Conservation (phyloP, 1,140 invertebrate genomes). For the Holcopasites calliopsidis region DNA sequence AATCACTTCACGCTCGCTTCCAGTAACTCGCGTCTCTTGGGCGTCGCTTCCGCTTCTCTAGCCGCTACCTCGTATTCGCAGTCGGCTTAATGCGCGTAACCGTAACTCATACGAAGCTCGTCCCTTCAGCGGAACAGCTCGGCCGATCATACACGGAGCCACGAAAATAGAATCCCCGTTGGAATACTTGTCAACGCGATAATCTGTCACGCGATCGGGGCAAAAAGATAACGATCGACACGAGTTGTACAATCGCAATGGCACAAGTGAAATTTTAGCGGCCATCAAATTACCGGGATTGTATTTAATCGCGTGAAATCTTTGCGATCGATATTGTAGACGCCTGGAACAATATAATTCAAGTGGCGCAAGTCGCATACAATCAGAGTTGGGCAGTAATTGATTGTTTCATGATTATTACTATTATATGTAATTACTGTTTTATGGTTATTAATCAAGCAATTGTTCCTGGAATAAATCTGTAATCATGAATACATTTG, state of each 20-base stretch:
- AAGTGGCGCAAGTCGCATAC: no score
- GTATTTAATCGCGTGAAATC: no score
- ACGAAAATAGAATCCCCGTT: conserved; percentile 41
- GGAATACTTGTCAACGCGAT: conserved; percentile 33
- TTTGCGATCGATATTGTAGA: no score
- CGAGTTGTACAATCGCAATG: not conserved
- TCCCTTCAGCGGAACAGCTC: conserved; percentile 21
- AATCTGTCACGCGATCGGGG: not conserved
- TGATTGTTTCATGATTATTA: no score
- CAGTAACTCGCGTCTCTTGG: conserved; percentile 30
- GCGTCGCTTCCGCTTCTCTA: not conserved
- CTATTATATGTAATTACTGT: no score
- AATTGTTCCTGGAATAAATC: no score
- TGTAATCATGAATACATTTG: no score
- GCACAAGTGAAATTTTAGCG: no score
- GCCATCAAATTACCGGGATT: no score
- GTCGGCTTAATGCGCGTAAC: conserved; percentile 45
- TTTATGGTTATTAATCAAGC: no score
- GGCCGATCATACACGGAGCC: conserved; percentile 36
- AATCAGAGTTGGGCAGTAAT: no score
- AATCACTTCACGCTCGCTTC: conserved; percentile 57
- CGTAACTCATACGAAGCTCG: conserved; percentile 56
- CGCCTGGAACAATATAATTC: no score
- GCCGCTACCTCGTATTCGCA: conserved; percentile 17
- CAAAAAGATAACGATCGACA: not conserved